Percentiles rank a stretch among this genome's conserved stretches.
These are phyloP conservation scores for Protophormia terraenovae DNA, from an alignment of 2,888 invertebrate species.

Conservation along the genomic window DNA sequence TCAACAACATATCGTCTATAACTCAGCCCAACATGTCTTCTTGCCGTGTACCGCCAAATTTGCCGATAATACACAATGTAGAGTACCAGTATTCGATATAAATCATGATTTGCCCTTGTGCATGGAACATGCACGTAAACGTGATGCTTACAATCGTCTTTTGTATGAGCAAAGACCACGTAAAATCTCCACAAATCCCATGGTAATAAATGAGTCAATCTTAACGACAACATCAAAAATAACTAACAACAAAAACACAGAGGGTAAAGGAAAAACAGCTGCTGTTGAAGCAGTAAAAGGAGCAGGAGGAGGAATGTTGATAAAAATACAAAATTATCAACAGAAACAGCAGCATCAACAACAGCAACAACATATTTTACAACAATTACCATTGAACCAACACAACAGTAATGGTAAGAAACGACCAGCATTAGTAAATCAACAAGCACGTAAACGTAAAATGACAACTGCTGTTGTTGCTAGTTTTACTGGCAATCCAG, in stretches of 20 bases:
- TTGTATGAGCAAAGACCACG: constrained; percentile 85
- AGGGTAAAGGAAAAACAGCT: background rate
- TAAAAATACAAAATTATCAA: constrained; percentile 54
- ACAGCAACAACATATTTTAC: constrained; percentile 63
- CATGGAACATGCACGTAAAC: constrained; percentile 91
- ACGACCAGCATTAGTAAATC: constrained; percentile 46
- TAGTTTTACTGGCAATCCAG: constrained; percentile 72
- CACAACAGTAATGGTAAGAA: constrained; percentile 30
- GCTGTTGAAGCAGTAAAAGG: background rate
- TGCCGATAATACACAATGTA: constrained; percentile 89
- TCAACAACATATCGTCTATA: constrained; percentile 91
- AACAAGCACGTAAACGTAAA: constrained; percentile 72
- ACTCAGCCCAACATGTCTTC: constrained; percentile 91
- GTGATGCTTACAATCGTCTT: constrained; percentile 91
- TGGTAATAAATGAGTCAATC: constrained; percentile 76
- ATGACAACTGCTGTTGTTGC: no score
- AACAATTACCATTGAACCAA: constrained; percentile 35
- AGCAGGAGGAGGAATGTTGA: background rate
- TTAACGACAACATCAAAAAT: constrained; percentile 32
- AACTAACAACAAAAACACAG: constrained; percentile 28
- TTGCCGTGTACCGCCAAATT: constrained; percentile 91
- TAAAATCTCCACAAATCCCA: constrained; percentile 79
- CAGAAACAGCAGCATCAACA: constrained; percentile 76
- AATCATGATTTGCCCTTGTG: constrained; percentile 92
- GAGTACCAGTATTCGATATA: constrained; percentile 89